A percentile compares a stretch with the other conserved stretches of the same genome.
These are phyloP conservation scores for Pemphigus obesinymphae DNA, from an alignment of 1,140 invertebrate genomes.

Conservation along the genomic window DNA sequence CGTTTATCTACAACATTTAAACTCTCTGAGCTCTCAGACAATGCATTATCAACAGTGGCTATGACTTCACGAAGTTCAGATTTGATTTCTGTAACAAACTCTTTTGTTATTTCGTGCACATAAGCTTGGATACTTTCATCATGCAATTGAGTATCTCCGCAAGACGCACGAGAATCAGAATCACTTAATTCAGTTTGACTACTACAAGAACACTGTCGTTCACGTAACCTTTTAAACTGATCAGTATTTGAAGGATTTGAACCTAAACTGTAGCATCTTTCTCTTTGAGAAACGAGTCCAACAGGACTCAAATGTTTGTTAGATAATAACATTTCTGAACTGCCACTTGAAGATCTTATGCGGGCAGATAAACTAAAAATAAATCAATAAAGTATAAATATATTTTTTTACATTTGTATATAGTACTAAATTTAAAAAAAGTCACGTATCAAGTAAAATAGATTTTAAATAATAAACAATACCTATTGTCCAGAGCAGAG, in stretches of 20 bases:
- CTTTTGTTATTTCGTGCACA: conserved; percentile 69
- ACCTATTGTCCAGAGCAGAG: conserved; percentile 53
- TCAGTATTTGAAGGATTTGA: conserved; percentile 53
- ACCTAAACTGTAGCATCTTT: conserved; percentile 59
- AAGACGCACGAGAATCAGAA: conserved; percentile 36
- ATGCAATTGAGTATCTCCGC: conserved; percentile 52
- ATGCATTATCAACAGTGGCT: conserved; percentile 68
- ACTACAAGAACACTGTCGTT: conserved; percentile 63
- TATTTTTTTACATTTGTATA: too few relatives aligned
- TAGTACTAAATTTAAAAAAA: too few relatives aligned
- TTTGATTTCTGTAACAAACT: conserved; percentile 73
- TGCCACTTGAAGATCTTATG: conserved; percentile 49
- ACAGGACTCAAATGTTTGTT: conserved; percentile 19
- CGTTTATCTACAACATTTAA: conserved; percentile 38
- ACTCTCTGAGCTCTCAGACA: conserved; percentile 58
- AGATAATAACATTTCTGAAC: conserved; percentile 9
- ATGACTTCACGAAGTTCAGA: conserved; percentile 75
- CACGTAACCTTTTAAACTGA: conserved; percentile 48
- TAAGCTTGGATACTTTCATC: conserved; percentile 60
- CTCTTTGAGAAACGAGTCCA: conserved; percentile 44
- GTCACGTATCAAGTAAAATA: too few relatives aligned
- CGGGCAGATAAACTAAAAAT: conserved; percentile 47
- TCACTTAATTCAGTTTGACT: conserved; percentile 62
- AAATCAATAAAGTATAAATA: too few relatives aligned
- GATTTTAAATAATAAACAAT: too few relatives aligned